phyloP scores from a whole-genome alignment of 1,140 invertebrate genomes.

The Meloidogyne exigua region DNA sequence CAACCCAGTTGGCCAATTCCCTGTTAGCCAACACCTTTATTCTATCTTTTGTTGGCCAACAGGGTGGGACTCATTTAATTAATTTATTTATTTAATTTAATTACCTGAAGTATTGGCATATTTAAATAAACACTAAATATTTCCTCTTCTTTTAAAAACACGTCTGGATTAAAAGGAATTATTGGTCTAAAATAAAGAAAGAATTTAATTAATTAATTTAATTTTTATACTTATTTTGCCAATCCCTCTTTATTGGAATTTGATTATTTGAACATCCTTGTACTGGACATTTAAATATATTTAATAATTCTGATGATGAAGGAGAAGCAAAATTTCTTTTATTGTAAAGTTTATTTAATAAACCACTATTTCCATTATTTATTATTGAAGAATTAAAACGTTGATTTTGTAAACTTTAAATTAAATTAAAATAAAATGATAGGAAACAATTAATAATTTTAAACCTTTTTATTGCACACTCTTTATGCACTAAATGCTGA shows the following conservation, averaged over 20 bases:
- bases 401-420: too few species aligned
- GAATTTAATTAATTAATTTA: neutral
- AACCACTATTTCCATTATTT: neutral
- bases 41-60: too few species aligned
- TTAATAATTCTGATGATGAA: neutral
- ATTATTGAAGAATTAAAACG: neutral
- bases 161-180: neutral
- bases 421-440: too few species aligned
- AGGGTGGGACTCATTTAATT: too few species aligned
- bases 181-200: neutral
- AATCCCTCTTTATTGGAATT: neutral
- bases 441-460: neutral
- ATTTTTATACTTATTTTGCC: neutral
- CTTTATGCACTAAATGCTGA: neutral
- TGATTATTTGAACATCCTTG: neutral
- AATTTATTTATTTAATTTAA: neutral
- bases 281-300: neutral
- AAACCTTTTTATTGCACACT: neutral
- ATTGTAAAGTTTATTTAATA: neutral
- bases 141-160: neutral
- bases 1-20: too few species aligned
- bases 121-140: conserved; percentile 2
- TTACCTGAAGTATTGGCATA: conserved; percentile 1
- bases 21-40: too few species aligned
- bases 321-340: neutral